Percentiles rank a stretch among this genome's conserved stretches.
These are phyloP conservation scores for Neosilurus hyrtlii DNA, from an alignment of 2,797 vertebrate species.

Conservation along the genomic window DNA sequence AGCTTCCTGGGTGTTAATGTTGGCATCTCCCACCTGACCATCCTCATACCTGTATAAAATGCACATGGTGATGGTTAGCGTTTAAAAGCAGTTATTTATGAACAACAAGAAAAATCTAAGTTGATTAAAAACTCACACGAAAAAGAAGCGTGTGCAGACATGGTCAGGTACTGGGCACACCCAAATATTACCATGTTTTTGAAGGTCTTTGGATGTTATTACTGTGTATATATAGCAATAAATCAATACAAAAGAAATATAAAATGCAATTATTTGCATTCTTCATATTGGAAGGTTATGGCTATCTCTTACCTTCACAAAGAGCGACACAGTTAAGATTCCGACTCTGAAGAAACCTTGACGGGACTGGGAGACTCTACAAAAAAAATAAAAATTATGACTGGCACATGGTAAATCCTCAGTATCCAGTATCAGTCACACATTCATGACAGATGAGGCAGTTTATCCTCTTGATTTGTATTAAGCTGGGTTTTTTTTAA, in stretches of 20 bases:
- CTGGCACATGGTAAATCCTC: background rate
- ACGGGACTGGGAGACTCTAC: conserved; percentile 81
- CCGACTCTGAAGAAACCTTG: conserved; percentile 88
- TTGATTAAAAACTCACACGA: conserved; percentile 84
- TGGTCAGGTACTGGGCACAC: conserved; percentile 98
- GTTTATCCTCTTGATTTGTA: background rate
- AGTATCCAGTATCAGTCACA: background rate
- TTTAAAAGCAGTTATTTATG: background rate
- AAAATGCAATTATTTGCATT: background rate
- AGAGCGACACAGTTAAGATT: conserved; percentile 96
- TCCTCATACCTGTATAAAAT: conserved; percentile 85
- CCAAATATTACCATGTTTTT: conserved; percentile 99
- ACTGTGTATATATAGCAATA: conserved; percentile 69
- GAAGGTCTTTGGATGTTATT: conserved; percentile 98
- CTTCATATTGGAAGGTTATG: background rate
- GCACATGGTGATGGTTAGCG: background rate
- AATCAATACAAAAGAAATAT: background rate
- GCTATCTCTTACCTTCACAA: conserved; percentile 83
- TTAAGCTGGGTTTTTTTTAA: background rate
- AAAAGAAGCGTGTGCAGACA: conserved; percentile 99
- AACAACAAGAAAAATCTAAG: background rate
- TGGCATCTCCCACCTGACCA: conserved; percentile 90
- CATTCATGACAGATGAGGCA: background rate
- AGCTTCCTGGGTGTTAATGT: conserved; percentile 93
- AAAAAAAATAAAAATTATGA: too few relatives aligned